These are phyloP conservation scores for Peromyscus attwateri DNA, from an alignment of 2,797 vertebrate species.

Conservation along the genomic window DNA sequence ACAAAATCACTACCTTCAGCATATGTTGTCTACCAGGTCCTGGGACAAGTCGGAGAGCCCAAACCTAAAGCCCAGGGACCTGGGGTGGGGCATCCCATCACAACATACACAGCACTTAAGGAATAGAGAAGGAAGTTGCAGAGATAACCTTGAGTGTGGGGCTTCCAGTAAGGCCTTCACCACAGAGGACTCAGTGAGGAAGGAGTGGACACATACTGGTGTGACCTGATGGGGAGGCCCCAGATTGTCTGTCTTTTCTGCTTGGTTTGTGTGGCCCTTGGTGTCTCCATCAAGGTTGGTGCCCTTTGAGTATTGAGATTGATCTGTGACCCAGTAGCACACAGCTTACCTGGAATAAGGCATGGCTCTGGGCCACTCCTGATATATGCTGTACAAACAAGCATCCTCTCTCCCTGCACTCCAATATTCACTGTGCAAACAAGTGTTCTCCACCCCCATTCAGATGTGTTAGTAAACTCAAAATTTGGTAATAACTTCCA, in stretches of 20 bases:
- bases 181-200: not conserved
- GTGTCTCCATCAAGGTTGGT: not conserved
- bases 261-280: not conserved
- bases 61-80: not conserved
- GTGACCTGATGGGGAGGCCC: rapidly evolving
- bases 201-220: not conserved
- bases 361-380: rapidly evolving
- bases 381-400: not conserved
- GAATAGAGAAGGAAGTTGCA: not conserved
- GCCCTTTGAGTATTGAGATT: too few species aligned
- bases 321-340: too few species aligned
- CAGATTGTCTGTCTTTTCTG: not conserved
- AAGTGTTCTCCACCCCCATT: not conserved
- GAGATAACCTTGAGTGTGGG: not conserved
- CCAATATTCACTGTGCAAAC: not conserved
- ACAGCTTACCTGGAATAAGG: too few species aligned
- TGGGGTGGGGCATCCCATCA: not conserved
- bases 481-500: not conserved
- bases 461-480: not conserved
- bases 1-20: not conserved
- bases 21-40: not conserved
- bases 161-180: not conserved
- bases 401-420: not conserved
- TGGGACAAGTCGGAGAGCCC: not conserved
- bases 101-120: rapidly evolving